Conservation (phyloP, 1,140 invertebrate species). For the Rhysida immarginata region DNA sequence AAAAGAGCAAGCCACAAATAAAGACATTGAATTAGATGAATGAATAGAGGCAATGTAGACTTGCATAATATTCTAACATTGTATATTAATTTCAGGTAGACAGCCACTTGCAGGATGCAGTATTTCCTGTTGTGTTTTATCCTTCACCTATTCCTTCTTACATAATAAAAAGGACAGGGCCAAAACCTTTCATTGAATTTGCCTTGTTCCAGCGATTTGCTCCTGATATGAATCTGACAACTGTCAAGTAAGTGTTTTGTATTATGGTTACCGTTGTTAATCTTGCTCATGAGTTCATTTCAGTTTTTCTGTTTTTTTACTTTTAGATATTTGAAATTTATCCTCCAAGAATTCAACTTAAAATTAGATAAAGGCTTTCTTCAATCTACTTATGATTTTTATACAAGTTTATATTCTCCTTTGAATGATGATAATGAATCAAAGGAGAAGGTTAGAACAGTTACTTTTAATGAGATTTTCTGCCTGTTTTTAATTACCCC, state of each 20-base stretch:
- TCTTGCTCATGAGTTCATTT: neutral
- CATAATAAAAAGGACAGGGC: slow-evolving; percentile 31
- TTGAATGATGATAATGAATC: too few relatives aligned
- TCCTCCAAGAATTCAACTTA: slow-evolving; percentile 52
- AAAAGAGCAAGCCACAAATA: too few relatives aligned
- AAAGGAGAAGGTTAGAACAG: too few relatives aligned
- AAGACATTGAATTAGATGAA: too few relatives aligned
- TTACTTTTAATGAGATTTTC: too few relatives aligned
- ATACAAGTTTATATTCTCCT: too few relatives aligned
- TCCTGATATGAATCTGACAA: slow-evolving; percentile 33
- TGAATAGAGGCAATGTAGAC: too few relatives aligned
- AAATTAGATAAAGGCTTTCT: slow-evolving; percentile 59
- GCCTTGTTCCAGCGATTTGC: slow-evolving; percentile 42
- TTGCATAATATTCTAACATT: too few relatives aligned
- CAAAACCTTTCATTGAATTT: slow-evolving; percentile 52
- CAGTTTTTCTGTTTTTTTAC: slow-evolving; percentile 3
- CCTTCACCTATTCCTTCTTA: slow-evolving; percentile 35
- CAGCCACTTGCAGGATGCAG: slow-evolving; percentile 58
- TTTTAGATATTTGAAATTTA: slow-evolving; percentile 47
- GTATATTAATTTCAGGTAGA: slow-evolving; percentile 44
- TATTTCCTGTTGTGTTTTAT: slow-evolving; percentile 57
- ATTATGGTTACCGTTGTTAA: neutral
- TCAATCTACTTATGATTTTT: slow-evolving; percentile 42
- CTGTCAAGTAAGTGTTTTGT: slow-evolving; percentile 30
- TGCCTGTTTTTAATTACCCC: too few relatives aligned